phyloP scores from a whole-genome alignment of 2,888 invertebrate species.

The Nyleta sp. region DNA sequence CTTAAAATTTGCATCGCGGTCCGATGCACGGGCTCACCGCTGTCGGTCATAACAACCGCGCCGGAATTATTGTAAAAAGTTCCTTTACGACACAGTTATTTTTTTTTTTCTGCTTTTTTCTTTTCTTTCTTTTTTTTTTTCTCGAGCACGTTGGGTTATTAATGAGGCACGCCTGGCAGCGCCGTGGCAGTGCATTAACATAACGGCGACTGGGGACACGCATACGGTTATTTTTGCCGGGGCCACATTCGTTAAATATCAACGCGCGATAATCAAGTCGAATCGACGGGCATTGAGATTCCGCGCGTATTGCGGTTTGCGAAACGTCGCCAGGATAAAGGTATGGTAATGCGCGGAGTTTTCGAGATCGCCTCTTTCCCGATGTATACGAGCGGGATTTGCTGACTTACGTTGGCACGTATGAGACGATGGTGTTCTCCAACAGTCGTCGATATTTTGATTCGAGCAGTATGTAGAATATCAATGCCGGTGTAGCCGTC shows the following conservation, averaged over 20 bases:
- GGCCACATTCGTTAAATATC: slow-evolving; percentile 10
- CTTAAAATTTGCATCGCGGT: slow-evolving; percentile 28
- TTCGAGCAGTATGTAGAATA: slow-evolving; percentile 58
- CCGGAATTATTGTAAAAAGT: no score
- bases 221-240: slow-evolving; percentile 7
- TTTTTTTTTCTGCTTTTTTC: no score
- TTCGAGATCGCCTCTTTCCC: slow-evolving; percentile 38
- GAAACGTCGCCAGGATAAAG: slow-evolving; percentile 15
- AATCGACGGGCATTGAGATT: slow-evolving; percentile 31
- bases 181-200: no score
- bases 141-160: no score
- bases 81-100: no score
- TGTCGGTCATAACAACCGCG: no score
- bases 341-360: slow-evolving; percentile 48
- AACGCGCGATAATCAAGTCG: slow-evolving; percentile 12
- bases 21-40: no score
- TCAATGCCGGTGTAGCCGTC: slow-evolving; percentile 60
- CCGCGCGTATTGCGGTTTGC: slow-evolving; percentile 23
- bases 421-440: slow-evolving; percentile 53
- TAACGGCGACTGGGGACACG: background rate
- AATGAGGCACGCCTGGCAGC: no score
- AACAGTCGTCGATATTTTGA: slow-evolving; percentile 57
- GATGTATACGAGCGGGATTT: slow-evolving; percentile 50
- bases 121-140: no score
- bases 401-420: slow-evolving; percentile 46